phyloP scores from a whole-genome alignment of 2,113 vertebrate genomes.

The Lethenteron camtschaticum region DNA sequence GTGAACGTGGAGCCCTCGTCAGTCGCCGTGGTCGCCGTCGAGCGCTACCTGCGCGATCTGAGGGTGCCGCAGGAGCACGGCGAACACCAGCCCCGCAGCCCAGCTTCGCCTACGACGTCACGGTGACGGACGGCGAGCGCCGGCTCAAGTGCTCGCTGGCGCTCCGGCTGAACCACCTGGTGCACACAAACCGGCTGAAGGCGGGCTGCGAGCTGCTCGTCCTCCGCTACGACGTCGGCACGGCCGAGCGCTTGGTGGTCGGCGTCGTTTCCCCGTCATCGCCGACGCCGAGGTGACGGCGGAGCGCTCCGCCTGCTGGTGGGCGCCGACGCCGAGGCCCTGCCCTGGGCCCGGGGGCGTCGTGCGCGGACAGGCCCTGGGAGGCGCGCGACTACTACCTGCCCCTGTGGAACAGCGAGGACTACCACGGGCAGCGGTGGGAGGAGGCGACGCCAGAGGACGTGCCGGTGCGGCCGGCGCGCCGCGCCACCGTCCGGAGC shows the following conservation, averaged over 20 bases:
- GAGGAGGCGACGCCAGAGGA: slow-evolving; percentile 11
- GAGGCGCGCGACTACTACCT: slow-evolving; percentile 36
- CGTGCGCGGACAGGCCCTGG: slow-evolving; percentile 20
- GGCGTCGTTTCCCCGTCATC: slow-evolving; percentile 8
- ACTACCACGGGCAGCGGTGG: slow-evolving; percentile 48
- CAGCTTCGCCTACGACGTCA: slow-evolving; percentile 23
- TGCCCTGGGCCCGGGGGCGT: too few species aligned
- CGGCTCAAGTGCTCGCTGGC: slow-evolving; percentile 23
- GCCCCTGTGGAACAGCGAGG: slow-evolving; percentile 60
- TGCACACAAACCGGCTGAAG: slow-evolving; percentile 18
- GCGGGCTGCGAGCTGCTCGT: slow-evolving; percentile 14
- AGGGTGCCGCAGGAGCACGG: not conserved
- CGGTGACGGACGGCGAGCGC: slow-evolving; percentile 23
- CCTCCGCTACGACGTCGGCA: slow-evolving; percentile 14
- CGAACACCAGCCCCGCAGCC: not conserved
- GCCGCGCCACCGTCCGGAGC: not conserved
- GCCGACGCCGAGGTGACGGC: not conserved
- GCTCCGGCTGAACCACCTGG: slow-evolving; percentile 21
- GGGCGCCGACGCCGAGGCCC: slow-evolving; percentile 3
- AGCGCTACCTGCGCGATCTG: slow-evolving; percentile 4
- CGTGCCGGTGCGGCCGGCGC: slow-evolving; percentile 3
- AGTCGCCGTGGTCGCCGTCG: not conserved
- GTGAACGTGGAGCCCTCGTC: too few species aligned
- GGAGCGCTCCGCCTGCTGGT: slow-evolving; percentile 10
- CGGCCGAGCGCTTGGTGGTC: slow-evolving; percentile 9